Evolutionary conservation across 1,140 invertebrate genomes (phyloP).

Genomic region (Papilio dardanus): DNA sequence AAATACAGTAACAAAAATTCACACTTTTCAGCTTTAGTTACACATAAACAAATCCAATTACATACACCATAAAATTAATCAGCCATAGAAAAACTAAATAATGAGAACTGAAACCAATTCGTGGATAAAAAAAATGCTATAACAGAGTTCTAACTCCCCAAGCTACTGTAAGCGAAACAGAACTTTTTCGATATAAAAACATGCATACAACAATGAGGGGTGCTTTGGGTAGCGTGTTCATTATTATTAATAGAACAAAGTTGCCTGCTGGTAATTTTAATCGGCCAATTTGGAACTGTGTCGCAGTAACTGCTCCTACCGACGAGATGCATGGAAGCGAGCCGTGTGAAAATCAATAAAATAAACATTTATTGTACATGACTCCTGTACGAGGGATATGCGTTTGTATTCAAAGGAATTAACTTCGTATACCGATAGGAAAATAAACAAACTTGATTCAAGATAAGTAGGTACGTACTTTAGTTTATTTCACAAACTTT

Average conservation of each 20-base stretch:
- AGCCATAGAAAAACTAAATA: conserved; percentile 61
- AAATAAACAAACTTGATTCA: not conserved
- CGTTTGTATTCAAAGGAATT: conserved; percentile 47
- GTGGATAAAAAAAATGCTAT: conserved; percentile 50
- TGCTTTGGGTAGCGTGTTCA: conserved; percentile 61
- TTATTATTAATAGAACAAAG: conserved; percentile 75
- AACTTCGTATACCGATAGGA: conserved; percentile 43
- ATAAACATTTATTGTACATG: conserved; percentile 75
- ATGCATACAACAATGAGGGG: conserved; percentile 61
- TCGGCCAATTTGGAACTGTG: conserved; percentile 61
- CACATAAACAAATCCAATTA: conserved; percentile 53
- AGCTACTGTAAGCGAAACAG: conserved; percentile 52
- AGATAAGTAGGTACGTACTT: too few relatives aligned
- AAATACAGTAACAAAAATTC: conserved; percentile 19
- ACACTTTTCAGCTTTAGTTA: conserved; percentile 8
- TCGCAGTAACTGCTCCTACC: conserved; percentile 55
- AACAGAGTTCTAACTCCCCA: conserved; percentile 62
- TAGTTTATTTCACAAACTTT: not conserved
- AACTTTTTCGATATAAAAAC: conserved; percentile 75
- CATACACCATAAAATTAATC: conserved; percentile 74
- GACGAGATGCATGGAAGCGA: conserved; percentile 62
- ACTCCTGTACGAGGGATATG: conserved; percentile 47
- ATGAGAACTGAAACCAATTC: conserved; percentile 55
- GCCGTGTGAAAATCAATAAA: conserved; percentile 81
- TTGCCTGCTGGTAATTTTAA: conserved; percentile 65